These are phyloP conservation scores for Melipona beecheii DNA, from an alignment of 2,888 invertebrate species.

Conservation along the genomic window DNA sequence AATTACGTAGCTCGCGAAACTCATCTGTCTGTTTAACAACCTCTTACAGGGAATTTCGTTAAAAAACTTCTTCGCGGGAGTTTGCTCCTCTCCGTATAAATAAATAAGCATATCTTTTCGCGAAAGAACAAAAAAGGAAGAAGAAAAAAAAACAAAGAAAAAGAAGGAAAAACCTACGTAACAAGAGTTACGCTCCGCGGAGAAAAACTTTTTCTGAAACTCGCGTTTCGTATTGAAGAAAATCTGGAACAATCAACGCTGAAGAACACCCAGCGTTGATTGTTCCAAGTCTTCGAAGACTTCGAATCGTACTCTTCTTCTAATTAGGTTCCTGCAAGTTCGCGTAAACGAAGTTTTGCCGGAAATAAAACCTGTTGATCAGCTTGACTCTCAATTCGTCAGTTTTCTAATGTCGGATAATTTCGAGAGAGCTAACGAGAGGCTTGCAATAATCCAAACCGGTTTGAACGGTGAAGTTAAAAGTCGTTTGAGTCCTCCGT, in stretches of 20 bases:
- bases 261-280: background rate
- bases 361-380: too few relatives aligned
- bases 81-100: background rate
- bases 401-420: conserved; percentile 51
- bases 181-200: background rate
- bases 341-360: too few relatives aligned
- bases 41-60: conserved; percentile 4
- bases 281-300: background rate
- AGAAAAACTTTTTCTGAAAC: background rate
- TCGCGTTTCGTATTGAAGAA: background rate
- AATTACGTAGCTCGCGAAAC: background rate
- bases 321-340: background rate
- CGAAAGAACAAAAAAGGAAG: too few relatives aligned
- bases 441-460: conserved; percentile 50
- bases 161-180: background rate
- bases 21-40: conserved; percentile 13
- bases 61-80: background rate
- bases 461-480: conserved; percentile 50
- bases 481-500: conserved; percentile 49
- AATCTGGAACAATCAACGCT: background rate
- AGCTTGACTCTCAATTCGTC: conserved; percentile 26
- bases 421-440: conserved; percentile 53
- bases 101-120: conserved; percentile 1
- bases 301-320: background rate
- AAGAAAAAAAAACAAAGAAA: background rate